Base-by-base conservation (phyloP, 1,140 invertebrate genomes). In the Plectus sambesii region DNA sequence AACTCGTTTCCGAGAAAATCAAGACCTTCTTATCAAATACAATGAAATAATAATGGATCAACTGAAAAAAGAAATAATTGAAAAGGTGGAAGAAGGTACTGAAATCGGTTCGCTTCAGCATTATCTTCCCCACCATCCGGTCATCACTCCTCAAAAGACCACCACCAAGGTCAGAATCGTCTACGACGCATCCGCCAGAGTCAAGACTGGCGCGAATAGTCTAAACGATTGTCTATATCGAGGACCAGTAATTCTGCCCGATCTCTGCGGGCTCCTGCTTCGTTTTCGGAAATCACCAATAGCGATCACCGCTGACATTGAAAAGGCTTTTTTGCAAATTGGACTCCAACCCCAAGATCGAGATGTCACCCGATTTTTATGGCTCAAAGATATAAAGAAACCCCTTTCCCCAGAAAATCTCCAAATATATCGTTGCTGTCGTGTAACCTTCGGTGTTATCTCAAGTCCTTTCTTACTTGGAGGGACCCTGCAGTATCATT, bases 81-180 rank as follows among this genome's bases (percentile, higher is more conserved):
- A n/a, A n/a, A n/a, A n/a, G n/a, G n/a, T n/a, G n/a, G n/a, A n/a
- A n/a, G n/a, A n/a, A n/a, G n/a, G n/a, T n/a, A n/a, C n/a, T n/a
- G n/a, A n/a, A n/a, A n/a, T n/a, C n/a, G n/a, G n/a, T n/a, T n/a
- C n/a, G n/a, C n/a, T n/a, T n/a, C n/a, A n/a, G n/a, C 30, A 55
- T 65, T 62, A 74, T 70, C 65, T 74, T 6, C 70, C 72, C 5
- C 73, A 74, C 62, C 72, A 73, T 27, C 44, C 38, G 1, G 68
- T 74, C 0, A 8, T 53, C 8, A 51, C 42, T 17, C 36, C 39
- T 8, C 58, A 51, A 24, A 53, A 51, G 17, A 20, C 39, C 8
- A 62, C 65, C 2, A n/a, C n/a, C n/a, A 62, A 61, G 2, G 61
- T 68, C 47, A 15, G 52, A 66, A 45, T n/a, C n/a, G n/a, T n/a